Percentiles rank a stretch among this genome's conserved stretches.
phyloP scores from a whole-genome alignment of 2,113 vertebrate species.

The Oxyura jamaicensis region DNA sequence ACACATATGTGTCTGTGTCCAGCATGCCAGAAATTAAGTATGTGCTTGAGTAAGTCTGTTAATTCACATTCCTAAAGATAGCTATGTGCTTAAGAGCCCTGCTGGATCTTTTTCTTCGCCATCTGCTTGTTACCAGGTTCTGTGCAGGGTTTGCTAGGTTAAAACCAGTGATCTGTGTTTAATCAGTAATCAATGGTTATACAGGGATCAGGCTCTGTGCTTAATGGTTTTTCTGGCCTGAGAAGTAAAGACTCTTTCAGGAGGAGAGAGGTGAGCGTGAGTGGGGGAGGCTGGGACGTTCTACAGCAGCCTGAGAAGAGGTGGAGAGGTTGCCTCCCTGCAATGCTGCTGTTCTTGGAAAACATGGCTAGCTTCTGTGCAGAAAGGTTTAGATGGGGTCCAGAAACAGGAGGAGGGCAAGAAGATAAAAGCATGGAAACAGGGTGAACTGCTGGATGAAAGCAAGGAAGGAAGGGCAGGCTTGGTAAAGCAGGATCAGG shows the following conservation, averaged over 20 bases:
- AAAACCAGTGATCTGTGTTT: slow-evolving; percentile 8
- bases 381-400: not conserved
- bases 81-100: slow-evolving; percentile 38
- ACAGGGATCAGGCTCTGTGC: slow-evolving; percentile 8
- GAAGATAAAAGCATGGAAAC: not conserved
- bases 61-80: slow-evolving; percentile 62
- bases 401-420: not conserved
- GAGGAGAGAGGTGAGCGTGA: not conserved
- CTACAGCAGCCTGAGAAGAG: not conserved
- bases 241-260: not conserved
- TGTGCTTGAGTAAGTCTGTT: slow-evolving; percentile 15
- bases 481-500: not conserved
- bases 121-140: slow-evolving; percentile 38
- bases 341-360: not conserved
- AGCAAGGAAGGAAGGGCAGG: not conserved
- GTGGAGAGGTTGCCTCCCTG: not conserved
- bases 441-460: not conserved
- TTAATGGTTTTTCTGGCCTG: slow-evolving; percentile 15
- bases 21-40: not conserved
- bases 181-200: slow-evolving; percentile 17
- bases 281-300: not conserved
- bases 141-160: slow-evolving; percentile 20
- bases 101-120: slow-evolving; percentile 38
- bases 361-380: not conserved
- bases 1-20: not conserved